Conservation (phyloP, 2,888 invertebrate genomes). For the Rhagophthalmus giganteus region DNA sequence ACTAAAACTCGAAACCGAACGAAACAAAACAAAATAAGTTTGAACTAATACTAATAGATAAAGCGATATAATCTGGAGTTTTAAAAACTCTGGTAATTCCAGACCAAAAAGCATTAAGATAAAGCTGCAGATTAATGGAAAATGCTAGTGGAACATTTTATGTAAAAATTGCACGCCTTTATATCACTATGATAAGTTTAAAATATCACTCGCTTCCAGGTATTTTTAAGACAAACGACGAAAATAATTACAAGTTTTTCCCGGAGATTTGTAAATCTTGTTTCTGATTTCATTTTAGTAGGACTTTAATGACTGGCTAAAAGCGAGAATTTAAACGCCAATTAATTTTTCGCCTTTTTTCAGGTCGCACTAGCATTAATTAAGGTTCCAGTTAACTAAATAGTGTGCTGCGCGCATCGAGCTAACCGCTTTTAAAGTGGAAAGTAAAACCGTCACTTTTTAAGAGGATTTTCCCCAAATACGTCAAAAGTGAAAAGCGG, state of each 20-base stretch:
- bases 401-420: too few species aligned
- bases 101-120: conserved; percentile 57
- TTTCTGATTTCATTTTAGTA: conserved; percentile 26
- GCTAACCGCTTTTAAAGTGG: too few species aligned
- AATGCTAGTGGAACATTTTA: conserved; percentile 57
- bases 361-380: too few species aligned
- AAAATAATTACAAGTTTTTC: conserved; percentile 49
- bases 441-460: too few species aligned
- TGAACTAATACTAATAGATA: conserved; percentile 25
- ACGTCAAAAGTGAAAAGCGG: too few species aligned
- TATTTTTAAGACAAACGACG: conserved; percentile 46
- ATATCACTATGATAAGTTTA: conserved; percentile 56
- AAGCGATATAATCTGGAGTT: conserved; percentile 37
- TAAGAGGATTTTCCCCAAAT: too few species aligned
- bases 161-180: conserved; percentile 57
- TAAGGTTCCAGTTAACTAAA: too few species aligned
- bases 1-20: background rate
- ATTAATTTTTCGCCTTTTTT: background rate
- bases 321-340: background rate
- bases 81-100: conserved; percentile 54
- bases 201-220: conserved; percentile 54
- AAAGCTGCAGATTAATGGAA: conserved; percentile 56
- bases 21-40: conserved; percentile 17
- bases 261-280: conserved; percentile 28
- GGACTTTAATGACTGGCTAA: conserved; percentile 22